Conservation (phyloP, 2,888 invertebrate genomes). For the Tenthredo amoena region DNA sequence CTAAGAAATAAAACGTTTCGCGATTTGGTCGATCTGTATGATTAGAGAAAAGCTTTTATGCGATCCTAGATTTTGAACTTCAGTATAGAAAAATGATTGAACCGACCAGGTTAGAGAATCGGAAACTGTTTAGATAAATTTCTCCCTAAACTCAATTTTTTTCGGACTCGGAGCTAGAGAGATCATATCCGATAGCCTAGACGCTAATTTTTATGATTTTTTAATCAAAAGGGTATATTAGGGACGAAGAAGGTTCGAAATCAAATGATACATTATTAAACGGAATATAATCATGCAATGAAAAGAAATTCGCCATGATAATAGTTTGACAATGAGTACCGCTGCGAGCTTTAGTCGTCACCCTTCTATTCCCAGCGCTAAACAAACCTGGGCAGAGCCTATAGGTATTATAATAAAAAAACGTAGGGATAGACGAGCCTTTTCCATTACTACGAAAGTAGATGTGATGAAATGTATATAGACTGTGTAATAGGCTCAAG, state of each 20-base stretch:
- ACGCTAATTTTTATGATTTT: too few relatives aligned
- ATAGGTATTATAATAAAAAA: neutral
- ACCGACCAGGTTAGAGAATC: too few relatives aligned
- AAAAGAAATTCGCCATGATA: neutral
- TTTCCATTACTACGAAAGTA: neutral
- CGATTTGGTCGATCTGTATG: neutral
- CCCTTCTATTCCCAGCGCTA: conserved; percentile 12
- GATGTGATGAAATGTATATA: neutral
- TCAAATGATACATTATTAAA: neutral
- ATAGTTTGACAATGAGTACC: conserved; percentile 5
- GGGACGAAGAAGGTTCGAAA: too few relatives aligned
- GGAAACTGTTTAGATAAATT: too few relatives aligned
- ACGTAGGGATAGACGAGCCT: neutral
- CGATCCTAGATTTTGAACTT: too few relatives aligned
- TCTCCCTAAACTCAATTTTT: too few relatives aligned
- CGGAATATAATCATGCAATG: neutral
- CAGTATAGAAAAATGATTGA: too few relatives aligned
- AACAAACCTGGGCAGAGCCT: conserved; percentile 14
- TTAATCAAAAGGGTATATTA: too few relatives aligned
- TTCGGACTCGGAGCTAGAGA: too few relatives aligned
- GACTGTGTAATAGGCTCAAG: neutral
- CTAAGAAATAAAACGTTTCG: neutral
- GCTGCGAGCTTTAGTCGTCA: neutral
- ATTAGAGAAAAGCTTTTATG: too few relatives aligned
- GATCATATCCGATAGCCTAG: too few relatives aligned